Evolutionary conservation across 2,113 vertebrate species (phyloP), one percentile per base, ranked within the genome.

Genomic region (Hylia prasina): DNA sequence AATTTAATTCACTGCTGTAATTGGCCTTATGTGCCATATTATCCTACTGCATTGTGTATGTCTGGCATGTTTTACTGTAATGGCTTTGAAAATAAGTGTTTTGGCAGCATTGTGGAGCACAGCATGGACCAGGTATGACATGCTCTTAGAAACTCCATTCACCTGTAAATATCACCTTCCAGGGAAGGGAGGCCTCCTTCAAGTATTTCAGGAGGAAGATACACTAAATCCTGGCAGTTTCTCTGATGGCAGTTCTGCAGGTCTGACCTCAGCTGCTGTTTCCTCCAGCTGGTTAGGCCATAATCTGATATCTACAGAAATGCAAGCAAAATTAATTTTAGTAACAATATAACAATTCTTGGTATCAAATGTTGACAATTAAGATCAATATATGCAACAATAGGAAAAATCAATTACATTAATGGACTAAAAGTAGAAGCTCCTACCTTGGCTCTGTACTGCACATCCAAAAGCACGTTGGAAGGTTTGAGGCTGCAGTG

Each of bases 371-470:
- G 16, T 64, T 76, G 31, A n/a, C 27, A 69, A 4, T 61, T 79
- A 68, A 51, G 28, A 51, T 68, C 76, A 75, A 76, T 40, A 51
- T 3, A 56, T 50, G 28, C 21, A 61, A n/a, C n/a, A 57, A 25
- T 18, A 80, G 71, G 37, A n/a, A n/a, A n/a, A n/a, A n/a, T n/a
- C n/a, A n/a, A n/a, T n/a, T 30, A 60, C 4, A 2, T 53, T 13
- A 64, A 6, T 9, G 47, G 53, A 33, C 18, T 75, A 37, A 13
- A 75, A 54, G 20, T 5, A 69, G 58, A 48, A 72, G 42, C 37
- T 40, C 72, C 71, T 85, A 98, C 98, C 98, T 98, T 98, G 31
- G 98, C 98, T 68, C 94, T 94, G 94, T 96, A 98, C 18, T 97
- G 94, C 2, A 5, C 75, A 87, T 98, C 98, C 53, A 98, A 65